A percentile compares a stretch with the other conserved stretches of the same genome.
Conservation (phyloP, 2,888 invertebrate genomes). For the Leuctra nigra region DNA sequence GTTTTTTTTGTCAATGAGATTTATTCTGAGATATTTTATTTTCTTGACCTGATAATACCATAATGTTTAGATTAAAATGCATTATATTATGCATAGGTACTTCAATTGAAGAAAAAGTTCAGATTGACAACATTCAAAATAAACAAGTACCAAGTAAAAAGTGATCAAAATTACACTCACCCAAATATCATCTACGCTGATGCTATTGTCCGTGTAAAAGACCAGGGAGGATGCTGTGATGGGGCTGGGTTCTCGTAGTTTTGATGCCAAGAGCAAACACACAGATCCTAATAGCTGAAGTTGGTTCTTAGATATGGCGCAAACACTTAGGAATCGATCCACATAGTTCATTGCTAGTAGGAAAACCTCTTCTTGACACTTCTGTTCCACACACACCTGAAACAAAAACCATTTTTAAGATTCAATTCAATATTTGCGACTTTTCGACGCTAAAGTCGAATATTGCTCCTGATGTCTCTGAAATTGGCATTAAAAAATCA, state of each 20-base stretch:
- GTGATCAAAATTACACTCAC: conserved; percentile 56
- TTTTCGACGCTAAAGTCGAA: no score
- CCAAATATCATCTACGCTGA: conserved; percentile 76
- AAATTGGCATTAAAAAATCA: no score
- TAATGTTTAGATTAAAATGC: no score
- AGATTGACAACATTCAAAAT: no score
- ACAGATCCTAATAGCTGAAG: conserved; percentile 89
- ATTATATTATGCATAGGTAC: no score
- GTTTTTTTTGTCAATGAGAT: no score
- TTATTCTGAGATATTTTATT: no score
- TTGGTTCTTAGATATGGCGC: conserved; percentile 75
- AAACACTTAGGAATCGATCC: conserved; percentile 85
- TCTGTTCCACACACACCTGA: conserved; percentile 91
- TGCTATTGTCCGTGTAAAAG: conserved; percentile 91
- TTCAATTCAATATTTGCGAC: no score
- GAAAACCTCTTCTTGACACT: conserved; percentile 90
- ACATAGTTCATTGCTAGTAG: conserved; percentile 87
- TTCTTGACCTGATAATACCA: no score
- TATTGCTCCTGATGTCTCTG: no score
- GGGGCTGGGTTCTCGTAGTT: conserved; percentile 78
- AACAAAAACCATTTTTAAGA: conserved; percentile 33
- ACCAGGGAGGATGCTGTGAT: conserved; percentile 74
- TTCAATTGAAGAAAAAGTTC: no score
- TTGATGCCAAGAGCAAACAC: conserved; percentile 88
- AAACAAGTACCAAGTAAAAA: no score